A percentile compares a stretch with the other conserved stretches of the same genome.
These are phyloP conservation scores for Chrysolina americana DNA, from an alignment of 2,888 invertebrate species.

Conservation along the genomic window DNA sequence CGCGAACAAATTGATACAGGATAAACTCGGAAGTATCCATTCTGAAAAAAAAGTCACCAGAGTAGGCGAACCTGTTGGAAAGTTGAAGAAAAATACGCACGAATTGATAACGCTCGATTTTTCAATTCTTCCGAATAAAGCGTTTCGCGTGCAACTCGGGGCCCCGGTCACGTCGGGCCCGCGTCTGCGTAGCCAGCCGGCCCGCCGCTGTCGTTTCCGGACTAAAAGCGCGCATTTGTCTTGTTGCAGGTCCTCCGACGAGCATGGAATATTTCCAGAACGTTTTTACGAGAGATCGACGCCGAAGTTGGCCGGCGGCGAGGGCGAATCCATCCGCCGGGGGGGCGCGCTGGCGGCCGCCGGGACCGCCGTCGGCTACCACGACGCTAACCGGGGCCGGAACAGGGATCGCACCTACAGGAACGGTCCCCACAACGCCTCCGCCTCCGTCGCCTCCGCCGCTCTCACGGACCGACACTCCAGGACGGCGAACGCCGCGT, in stretches of 20 bases:
- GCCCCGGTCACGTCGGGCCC: too few species aligned
- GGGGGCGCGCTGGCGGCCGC: conserved; percentile 61
- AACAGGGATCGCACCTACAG: conserved; percentile 17
- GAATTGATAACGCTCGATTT: too few species aligned
- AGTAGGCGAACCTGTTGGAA: too few species aligned
- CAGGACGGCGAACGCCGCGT: conserved; percentile 47
- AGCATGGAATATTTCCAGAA: conserved; percentile 71
- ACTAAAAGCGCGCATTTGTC: conserved; percentile 13
- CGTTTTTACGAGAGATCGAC: conserved; percentile 72
- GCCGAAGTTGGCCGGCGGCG: conserved; percentile 50
- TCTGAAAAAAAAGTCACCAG: too few species aligned
- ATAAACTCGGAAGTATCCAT: too few species aligned
- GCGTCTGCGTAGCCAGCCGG: background rate
- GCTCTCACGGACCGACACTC: conserved; percentile 38
- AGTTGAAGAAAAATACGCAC: too few species aligned
- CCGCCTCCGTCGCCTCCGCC: conserved; percentile 30
- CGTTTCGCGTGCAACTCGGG: too few species aligned
- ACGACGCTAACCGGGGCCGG: conserved; percentile 6
- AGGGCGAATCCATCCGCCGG: conserved; percentile 50
- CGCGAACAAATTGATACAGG: too few species aligned
- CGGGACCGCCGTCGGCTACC: conserved; percentile 2
- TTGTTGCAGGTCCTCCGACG: conserved; percentile 70
- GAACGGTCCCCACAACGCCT: conserved; percentile 13
- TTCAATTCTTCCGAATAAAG: too few species aligned
- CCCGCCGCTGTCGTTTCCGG: background rate